Conservation (phyloP, 1,140 invertebrate genomes). For the Euura saliciscinereae region DNA sequence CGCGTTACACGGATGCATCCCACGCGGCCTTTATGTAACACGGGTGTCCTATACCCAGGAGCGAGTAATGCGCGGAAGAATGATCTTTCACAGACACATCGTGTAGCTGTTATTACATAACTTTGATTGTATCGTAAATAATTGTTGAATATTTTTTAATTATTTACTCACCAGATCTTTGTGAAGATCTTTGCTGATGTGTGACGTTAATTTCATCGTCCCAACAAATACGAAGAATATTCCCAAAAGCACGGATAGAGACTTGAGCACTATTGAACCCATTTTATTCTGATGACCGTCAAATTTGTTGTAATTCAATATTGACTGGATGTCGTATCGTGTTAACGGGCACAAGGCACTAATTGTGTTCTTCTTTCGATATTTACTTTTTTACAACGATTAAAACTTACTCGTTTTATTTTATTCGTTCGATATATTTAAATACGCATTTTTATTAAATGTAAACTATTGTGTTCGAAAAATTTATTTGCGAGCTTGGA, state of each 20-base stretch:
- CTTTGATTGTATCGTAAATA: constrained; percentile 8
- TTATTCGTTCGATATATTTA: not conserved
- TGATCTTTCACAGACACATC: not conserved
- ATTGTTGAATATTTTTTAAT: constrained; percentile 28
- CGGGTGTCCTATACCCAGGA: not conserved
- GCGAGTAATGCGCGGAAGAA: not conserved
- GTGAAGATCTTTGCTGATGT: constrained; percentile 92
- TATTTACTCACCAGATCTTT: constrained; percentile 88
- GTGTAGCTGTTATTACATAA: not conserved
- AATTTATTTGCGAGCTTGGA: not conserved
- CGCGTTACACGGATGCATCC: constrained; percentile 18
- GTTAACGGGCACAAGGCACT: not conserved
- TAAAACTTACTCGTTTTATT: not conserved
- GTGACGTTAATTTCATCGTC: constrained; percentile 88
- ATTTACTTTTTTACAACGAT: not conserved
- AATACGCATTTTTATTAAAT: not conserved
- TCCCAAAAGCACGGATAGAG: constrained; percentile 88
- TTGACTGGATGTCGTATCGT: not conserved
- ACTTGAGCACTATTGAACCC: constrained; percentile 85
- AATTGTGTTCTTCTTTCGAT: not conserved
- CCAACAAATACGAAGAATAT: constrained; percentile 96
- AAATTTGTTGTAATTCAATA: not conserved
- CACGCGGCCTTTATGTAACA: constrained; percentile 31
- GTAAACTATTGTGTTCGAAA: not conserved
- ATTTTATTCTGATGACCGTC: constrained; percentile 40